These are phyloP conservation scores for Lithophane socia DNA, from an alignment of 2,888 invertebrate species.

Conservation along the genomic window DNA sequence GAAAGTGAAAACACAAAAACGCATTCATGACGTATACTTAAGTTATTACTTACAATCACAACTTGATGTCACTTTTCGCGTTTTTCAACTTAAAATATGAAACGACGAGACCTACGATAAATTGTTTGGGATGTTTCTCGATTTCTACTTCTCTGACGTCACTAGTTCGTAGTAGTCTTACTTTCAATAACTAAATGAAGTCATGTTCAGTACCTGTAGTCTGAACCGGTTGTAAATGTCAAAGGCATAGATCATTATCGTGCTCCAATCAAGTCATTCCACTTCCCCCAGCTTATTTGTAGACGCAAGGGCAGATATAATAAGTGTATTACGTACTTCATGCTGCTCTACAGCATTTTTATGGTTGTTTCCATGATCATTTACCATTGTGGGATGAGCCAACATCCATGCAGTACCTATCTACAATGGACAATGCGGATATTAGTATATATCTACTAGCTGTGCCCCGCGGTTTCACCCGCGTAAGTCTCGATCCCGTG, in stretches of 20 bases:
- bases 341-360: conserved; percentile 5
- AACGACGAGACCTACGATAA: conserved; percentile 30
- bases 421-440: neutral
- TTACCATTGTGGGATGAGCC: neutral
- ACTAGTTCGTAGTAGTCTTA: conserved; percentile 5
- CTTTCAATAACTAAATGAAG: conserved; percentile 52
- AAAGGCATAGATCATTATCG: conserved; percentile 51
- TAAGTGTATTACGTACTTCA: conserved; percentile 20
- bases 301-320: conserved; percentile 54
- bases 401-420: neutral
- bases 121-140: conserved; percentile 34
- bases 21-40: conserved; percentile 51
- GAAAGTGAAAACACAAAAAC: conserved; percentile 61
- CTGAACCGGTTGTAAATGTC: conserved; percentile 63
- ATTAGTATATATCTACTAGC: neutral
- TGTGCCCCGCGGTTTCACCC: too few species aligned
- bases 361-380: conserved; percentile 4
- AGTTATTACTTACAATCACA: conserved; percentile 53
- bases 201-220: conserved; percentile 23
- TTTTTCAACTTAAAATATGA: conserved; percentile 45
- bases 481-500: too few species aligned
- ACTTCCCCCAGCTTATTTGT: conserved; percentile 46
- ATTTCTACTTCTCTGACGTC: conserved; percentile 48
- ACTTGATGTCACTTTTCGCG: conserved; percentile 46
- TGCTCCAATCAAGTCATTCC: conserved; percentile 43